Conservation (phyloP, 37 sponge, comb jelly and placozoan genomes). For the Chondrosia reniformis region DNA sequence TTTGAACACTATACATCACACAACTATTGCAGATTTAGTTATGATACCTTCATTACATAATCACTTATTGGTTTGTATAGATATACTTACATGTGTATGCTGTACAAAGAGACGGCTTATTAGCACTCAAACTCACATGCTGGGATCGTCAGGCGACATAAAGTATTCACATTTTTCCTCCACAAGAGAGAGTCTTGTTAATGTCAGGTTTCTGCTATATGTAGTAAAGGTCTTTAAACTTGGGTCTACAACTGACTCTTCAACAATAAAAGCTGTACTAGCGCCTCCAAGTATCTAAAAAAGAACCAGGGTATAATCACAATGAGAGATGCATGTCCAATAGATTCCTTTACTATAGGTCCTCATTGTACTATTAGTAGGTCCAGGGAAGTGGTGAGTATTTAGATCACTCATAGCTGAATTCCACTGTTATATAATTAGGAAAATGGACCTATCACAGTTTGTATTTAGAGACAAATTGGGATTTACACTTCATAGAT, state of each 20-base stretch:
- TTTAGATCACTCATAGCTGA: background rate
- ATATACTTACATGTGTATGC: background rate
- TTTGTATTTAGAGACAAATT: too few relatives aligned
- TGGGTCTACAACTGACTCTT: conserved; percentile 77
- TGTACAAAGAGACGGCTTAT: background rate
- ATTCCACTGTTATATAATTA: too few relatives aligned
- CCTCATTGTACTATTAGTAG: background rate
- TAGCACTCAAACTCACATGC: conserved; percentile 49
- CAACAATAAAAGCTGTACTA: conserved; percentile 41
- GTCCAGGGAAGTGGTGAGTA: background rate
- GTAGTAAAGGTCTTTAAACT: conserved; percentile 55
- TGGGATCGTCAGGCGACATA: conserved; percentile 50
- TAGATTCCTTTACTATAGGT: background rate
- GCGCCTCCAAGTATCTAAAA: background rate
- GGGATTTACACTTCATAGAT: too few relatives aligned
- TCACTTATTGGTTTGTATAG: too few relatives aligned
- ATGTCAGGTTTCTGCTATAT: conserved; percentile 71
- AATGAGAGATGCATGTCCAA: background rate
- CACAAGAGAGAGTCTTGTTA: conserved; percentile 54
- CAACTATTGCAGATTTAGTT: too few relatives aligned
- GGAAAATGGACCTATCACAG: too few relatives aligned
- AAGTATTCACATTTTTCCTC: conserved; percentile 76
- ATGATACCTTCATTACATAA: too few relatives aligned
- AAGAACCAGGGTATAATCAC: background rate
- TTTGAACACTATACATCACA: too few relatives aligned